Base-by-base conservation (phyloP, 2,113 vertebrate genomes). In the Lota lota region DNA sequence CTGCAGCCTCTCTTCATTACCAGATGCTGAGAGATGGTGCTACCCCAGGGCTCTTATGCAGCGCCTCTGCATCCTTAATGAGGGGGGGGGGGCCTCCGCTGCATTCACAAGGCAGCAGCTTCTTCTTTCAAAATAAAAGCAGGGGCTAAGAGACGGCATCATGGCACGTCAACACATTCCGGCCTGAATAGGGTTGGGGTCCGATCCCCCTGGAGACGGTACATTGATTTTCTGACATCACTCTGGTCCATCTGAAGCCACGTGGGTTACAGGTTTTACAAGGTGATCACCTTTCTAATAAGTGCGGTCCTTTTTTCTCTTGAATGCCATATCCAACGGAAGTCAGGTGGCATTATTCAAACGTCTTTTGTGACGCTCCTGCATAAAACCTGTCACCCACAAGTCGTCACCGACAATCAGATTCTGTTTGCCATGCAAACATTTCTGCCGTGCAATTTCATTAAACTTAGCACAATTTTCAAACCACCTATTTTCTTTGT, bases 101-200 rank as follows among this genome's bases (percentile, higher is more conserved):
- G 28, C 20, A 7, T 16, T 22, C 60, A 16, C 22, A 17, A 36
- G 21, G 24, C 40, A 51, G 53, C 54, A 21, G 28, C 57, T 6
- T 65, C 57, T 54, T 10, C 28, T 56, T n/a, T 5, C 47, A 61
- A 65, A 19, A 67, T 47, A 20, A 70, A 76, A 66, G 28, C 22
- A 50, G 3, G 8, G 12, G 12, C 58, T 0, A 22, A 28, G 59
- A 72, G n/a, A 47, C n/a, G 0, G 54, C n/a, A 28, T 61, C 11
- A 12, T 33, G 6, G 22, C 57, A 70, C 36, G 24, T 56, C 68
- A 70, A 63, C 61, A 59, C 53, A 15, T 63, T 11, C 20, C 2
- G 7, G 24, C 3, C 21, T 5, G 18, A 72, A 59, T 17, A 61
- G 6, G 62, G 28, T 33, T 33, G 7, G 28, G 17, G 17, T 54